These are phyloP conservation scores for Sycophila texana DNA, from an alignment of 2,888 invertebrate genomes.

Conservation along the genomic window DNA sequence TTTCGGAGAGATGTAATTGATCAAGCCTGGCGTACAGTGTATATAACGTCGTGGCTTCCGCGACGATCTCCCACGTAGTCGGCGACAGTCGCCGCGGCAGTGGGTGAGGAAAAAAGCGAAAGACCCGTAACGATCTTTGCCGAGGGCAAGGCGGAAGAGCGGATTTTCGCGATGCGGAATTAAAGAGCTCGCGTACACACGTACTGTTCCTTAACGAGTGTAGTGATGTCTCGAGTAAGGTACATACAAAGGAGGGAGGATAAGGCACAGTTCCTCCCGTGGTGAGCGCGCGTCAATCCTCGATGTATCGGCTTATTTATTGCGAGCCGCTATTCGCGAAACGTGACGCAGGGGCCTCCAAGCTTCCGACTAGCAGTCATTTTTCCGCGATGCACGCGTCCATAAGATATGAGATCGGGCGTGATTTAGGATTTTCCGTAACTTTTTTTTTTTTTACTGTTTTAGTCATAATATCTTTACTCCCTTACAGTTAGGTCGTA, in stretches of 20 bases:
- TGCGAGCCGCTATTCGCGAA: slow-evolving; percentile 64
- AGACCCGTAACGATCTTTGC: slow-evolving; percentile 26
- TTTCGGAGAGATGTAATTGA: slow-evolving; percentile 49
- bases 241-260: background rate
- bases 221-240: too few relatives aligned
- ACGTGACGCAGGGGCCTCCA: slow-evolving; percentile 68
- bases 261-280: slow-evolving; percentile 23
- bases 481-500: too few relatives aligned
- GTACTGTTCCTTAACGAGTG: slow-evolving; percentile 20
- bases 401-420: too few relatives aligned
- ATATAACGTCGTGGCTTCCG: slow-evolving; percentile 7
- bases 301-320: slow-evolving; percentile 56
- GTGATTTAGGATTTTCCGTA: too few relatives aligned
- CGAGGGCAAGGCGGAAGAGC: slow-evolving; percentile 34
- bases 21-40: slow-evolving; percentile 7
- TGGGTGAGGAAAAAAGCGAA: background rate
- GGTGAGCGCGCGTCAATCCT: slow-evolving; percentile 46
- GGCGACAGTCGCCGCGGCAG: background rate
- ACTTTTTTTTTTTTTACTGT: too few relatives aligned
- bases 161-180: slow-evolving; percentile 50
- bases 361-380: background rate
- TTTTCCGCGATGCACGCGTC: too few relatives aligned
- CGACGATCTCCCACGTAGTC: slow-evolving; percentile 37
- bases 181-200: slow-evolving; percentile 28
- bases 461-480: too few relatives aligned